Evolutionary conservation across 2,113 vertebrate genomes (phyloP).

Genomic region (Triplophysa dalaica): DNA sequence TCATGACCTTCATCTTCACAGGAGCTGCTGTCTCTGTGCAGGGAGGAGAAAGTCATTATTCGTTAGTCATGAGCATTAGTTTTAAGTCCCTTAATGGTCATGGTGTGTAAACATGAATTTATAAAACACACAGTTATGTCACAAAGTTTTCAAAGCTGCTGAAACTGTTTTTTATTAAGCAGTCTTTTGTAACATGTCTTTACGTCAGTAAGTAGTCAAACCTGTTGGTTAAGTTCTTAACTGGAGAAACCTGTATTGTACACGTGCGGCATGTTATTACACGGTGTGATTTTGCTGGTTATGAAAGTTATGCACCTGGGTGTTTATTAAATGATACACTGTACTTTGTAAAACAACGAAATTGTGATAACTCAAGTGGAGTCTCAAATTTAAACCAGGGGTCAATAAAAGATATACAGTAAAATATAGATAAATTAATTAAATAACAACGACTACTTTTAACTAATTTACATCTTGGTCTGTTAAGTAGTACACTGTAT

Average conservation of each 20-base stretch:
- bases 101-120: neutral
- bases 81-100: neutral
- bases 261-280: neutral
- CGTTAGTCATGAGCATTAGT: neutral
- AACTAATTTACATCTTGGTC: neutral
- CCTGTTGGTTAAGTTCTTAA: neutral
- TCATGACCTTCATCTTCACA: constrained; percentile 44
- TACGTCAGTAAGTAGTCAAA: neutral
- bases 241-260: neutral
- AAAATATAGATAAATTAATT: neutral
- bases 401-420: no score
- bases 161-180: no score
- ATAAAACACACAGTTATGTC: neutral
- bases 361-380: neutral
- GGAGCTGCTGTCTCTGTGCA: neutral
- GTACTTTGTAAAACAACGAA: neutral
- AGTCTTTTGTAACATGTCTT: neutral
- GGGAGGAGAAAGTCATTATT: neutral
- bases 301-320: neutral
- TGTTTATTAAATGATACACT: no score
- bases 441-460: neutral
- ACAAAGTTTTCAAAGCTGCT: neutral
- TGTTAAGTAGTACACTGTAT: neutral
- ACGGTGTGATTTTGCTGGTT: neutral
- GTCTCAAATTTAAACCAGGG: no score